A percentile compares a stretch with the other conserved stretches of the same genome.
Evolutionary conservation across 2,113 vertebrate genomes (phyloP).

Genomic region (Formicarius rufipectus): DNA sequence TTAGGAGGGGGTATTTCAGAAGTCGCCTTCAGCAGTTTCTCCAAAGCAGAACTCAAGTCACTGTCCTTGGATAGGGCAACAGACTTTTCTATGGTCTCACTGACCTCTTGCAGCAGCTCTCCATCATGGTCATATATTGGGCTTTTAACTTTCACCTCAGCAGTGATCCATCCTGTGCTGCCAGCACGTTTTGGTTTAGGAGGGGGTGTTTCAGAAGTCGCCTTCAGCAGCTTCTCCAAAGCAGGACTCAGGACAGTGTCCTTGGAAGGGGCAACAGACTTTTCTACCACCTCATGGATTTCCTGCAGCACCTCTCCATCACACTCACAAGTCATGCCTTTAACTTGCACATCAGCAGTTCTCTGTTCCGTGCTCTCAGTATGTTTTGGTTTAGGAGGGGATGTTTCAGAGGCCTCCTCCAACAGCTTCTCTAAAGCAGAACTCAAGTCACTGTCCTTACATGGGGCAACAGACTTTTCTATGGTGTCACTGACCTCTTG

Average conservation of each 20-base stretch:
- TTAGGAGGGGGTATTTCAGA: neutral
- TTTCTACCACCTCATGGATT: conserved; percentile 12
- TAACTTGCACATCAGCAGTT: neutral
- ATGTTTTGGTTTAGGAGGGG: accelerated
- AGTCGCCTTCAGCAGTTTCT: neutral
- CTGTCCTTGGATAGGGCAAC: neutral
- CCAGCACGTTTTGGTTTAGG: accelerated
- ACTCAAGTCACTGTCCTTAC: neutral
- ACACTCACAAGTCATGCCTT: accelerated
- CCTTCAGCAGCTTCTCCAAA: neutral
- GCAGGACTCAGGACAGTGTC: neutral
- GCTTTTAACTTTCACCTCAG: neutral
- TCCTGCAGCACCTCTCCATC: neutral
- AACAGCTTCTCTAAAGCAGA: conserved; percentile 6
- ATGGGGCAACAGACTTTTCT: neutral
- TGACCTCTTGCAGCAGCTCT: neutral
- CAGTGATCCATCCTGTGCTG: neutral
- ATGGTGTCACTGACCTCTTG: conserved; percentile 18
- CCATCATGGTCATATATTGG: neutral
- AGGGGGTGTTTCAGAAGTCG: neutral
- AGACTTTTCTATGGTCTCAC: conserved; percentile 13
- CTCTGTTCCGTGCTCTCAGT: accelerated
- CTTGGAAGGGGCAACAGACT: neutral
- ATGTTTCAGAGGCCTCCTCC: neutral
- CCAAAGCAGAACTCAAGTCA: neutral